Base-by-base conservation (phyloP, 2,113 vertebrate genomes). In the Cynoglossus semilaevis region DNA sequence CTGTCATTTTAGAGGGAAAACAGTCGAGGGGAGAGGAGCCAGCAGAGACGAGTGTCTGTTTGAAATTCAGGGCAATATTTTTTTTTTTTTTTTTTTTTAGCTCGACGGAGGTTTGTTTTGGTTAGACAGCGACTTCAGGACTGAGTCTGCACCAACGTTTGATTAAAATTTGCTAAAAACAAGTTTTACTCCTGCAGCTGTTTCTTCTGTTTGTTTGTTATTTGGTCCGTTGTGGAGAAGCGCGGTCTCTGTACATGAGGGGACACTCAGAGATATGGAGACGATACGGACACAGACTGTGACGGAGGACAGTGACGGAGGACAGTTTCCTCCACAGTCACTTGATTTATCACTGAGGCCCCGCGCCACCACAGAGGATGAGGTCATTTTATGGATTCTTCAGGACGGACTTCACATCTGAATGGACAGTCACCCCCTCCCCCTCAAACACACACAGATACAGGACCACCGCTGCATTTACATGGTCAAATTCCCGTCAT, bases 331-430 rank as follows among this genome's bases (percentile, higher is more conserved):
- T 62, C 51, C 47, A 89, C 86, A 91, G 90, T 74, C 69, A 60
- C 18, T 68, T 74, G 82, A 90, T 89, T 89, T 78, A 88, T 82
- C 81, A 72, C 80, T 88, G 85, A 80, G 72, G 79, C 83, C 81
- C 76, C 70, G 48, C 35, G 67, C 78, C 45, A 57, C 62, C 72
- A 78, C 72, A 78, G 82, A 85, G 56, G 58, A 77, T 88, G 88
- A 89, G 82, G 82, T 91, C 80, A 88, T 81, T 81, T 83, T 67
- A 85, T 73, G 79, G 81, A 88, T 87, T 88, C 74, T 77, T 76
- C 2, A 45, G 70, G 64, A 15, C 47, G 58, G 36, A 76, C 44
- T 49, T 77, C 66, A 74, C 71, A 56, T 58, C 46, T 64, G 67
- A 85, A 81, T 83, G 84, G 79, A 85, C 45, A 5, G 63, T 14